Evolutionary conservation across 1,140 invertebrate genomes (phyloP).

Genomic region (Bacillus rossius): DNA sequence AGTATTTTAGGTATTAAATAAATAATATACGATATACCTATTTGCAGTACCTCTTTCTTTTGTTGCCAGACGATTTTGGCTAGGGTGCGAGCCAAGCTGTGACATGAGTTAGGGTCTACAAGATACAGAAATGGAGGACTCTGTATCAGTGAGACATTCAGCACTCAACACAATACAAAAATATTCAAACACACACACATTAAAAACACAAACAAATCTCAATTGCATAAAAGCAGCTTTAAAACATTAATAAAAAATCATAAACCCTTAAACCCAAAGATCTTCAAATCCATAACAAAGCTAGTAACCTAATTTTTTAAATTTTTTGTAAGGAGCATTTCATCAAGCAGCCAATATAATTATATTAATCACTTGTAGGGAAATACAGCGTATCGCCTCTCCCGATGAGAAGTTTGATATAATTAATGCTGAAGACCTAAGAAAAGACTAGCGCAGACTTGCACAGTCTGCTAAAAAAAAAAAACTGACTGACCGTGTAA

Average conservation of each 20-base stretch:
- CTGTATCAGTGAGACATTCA: constrained; percentile 10
- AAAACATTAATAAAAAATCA: background rate
- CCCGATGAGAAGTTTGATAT: no score
- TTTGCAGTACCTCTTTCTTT: constrained; percentile 24
- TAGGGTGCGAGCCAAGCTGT: constrained; percentile 22
- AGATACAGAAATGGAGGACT: constrained; percentile 25
- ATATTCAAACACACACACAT: background rate
- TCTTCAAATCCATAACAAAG: no score
- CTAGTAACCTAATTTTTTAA: no score
- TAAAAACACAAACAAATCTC: background rate
- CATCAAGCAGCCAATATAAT: no score
- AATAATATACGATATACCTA: constrained; percentile 10
- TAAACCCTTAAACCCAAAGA: no score
- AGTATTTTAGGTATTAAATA: background rate
- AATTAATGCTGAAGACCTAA: no score
- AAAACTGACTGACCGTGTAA: no score
- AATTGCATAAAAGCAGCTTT: background rate
- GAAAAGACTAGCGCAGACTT: no score
- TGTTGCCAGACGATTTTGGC: background rate
- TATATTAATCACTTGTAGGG: no score
- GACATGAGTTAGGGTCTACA: constrained; percentile 28
- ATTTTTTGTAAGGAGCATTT: background rate
- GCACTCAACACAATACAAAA: constrained; percentile 12
- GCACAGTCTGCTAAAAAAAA: no score
- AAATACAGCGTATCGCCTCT: no score